Conservation (phyloP, 1,140 invertebrate genomes). For the Zaprionus ornatus region DNA sequence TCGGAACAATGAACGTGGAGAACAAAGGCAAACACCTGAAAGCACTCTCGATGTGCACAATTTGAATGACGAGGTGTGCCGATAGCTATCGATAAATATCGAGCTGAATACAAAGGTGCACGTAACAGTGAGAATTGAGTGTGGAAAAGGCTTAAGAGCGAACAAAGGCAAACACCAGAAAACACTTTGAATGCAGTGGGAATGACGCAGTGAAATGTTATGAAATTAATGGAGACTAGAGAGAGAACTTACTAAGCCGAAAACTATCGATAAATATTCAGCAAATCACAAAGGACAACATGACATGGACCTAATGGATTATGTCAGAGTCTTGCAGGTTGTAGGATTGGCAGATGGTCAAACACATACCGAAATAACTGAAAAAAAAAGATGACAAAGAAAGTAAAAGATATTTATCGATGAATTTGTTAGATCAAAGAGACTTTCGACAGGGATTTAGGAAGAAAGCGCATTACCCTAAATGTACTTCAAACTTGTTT, state of each 20-base stretch:
- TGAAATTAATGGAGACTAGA: no score
- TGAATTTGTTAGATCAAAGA: neutral
- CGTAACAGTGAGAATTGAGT: neutral
- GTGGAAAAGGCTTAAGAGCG: neutral
- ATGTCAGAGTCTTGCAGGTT: no score
- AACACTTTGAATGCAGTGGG: no score
- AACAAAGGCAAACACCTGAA: neutral
- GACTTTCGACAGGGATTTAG: neutral
- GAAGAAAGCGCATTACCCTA: neutral
- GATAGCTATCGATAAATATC: conserved; percentile 2
- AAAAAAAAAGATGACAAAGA: neutral
- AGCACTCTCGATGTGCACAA: neutral
- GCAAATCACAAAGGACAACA: no score
- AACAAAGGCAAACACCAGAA: neutral
- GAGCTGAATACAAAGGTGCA: neutral
- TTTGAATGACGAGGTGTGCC: neutral
- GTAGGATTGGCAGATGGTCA: no score
- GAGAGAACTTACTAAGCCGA: no score
- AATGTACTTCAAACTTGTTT: neutral
- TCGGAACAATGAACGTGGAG: neutral
- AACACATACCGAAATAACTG: no score
- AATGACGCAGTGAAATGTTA: no score
- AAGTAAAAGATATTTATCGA: neutral
- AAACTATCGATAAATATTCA: no score
- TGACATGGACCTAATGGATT: no score